Base-by-base conservation (phyloP, 1,140 invertebrate genomes). In the Procambarus clarkii region DNA sequence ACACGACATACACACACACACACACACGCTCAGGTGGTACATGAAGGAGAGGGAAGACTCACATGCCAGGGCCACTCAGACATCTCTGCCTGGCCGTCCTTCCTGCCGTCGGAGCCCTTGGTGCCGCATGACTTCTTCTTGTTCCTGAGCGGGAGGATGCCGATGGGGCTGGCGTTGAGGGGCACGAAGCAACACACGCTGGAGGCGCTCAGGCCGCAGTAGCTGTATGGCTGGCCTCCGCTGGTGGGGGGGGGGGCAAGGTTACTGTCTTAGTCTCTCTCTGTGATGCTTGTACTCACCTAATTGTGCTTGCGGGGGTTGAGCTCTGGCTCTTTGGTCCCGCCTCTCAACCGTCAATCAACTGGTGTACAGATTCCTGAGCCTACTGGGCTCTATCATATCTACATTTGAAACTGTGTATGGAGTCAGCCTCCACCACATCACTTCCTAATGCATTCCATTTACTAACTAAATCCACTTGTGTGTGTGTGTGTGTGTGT, bases 61-160 rank as follows among this genome's bases (percentile, higher is more conserved):
- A 95, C 95, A 93, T 95, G 95, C 95, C 95, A 95, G 7, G 94
- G 94, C 95, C 95, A 95, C 93, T 95, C 95, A 9, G 93, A 94
- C 81, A 94, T 93, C 90, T 94, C 94, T 2, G 95, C 94, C 18
- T 94, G 48, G 9, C 94, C 94, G n/a, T 94, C 94, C 82, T 93
- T 93, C 0, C 92, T 93, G 46, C 89, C 93, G 84, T 94, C 93
- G 13, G 91, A 88, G 18, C 94, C 94, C 91, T 95, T 95, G 1
- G 92, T 93, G 2, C 94, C 94, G 89, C 94, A 94, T 71, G 92
- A 92, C 77, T 93, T 93, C 44, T 82, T 91, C 44, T 86, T 76
- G 0, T 92, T 88, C 34, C 92, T 88, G 15, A 83, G 58, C 13
- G 92, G 92, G 15, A 93, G 93, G 83, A 93, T 93, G 15, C 94